phyloP scores from a whole-genome alignment of 2,113 vertebrate species.

The Menura novaehollandiae region DNA sequence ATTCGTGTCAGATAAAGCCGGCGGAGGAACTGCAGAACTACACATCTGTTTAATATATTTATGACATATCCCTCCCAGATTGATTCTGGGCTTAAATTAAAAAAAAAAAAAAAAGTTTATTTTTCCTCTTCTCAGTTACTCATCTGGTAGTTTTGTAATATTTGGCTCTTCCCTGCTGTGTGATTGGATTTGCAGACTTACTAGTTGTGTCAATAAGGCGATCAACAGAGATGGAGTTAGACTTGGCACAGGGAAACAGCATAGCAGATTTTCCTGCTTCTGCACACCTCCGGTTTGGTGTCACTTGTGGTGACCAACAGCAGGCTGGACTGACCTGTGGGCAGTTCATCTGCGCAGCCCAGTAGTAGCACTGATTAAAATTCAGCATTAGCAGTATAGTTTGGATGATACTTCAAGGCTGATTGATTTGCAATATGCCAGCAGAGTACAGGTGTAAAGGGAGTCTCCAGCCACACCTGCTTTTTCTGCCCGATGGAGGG shows the following conservation, averaged over 20 bases:
- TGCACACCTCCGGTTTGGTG: background rate
- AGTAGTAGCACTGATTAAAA: background rate
- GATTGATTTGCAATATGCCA: background rate
- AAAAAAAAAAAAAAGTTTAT: background rate
- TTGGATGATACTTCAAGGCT: background rate
- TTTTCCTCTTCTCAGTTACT: background rate
- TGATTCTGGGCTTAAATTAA: background rate
- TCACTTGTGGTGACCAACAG: background rate
- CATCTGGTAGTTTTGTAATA: background rate
- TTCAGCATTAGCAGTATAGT: background rate
- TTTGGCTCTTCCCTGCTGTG: background rate
- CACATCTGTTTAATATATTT: constrained; percentile 12
- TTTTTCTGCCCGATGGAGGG: rapidly evolving
- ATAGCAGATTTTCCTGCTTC: background rate
- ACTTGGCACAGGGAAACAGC: background rate
- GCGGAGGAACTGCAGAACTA: background rate
- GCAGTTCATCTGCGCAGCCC: background rate
- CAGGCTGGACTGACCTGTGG: background rate
- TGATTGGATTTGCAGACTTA: background rate
- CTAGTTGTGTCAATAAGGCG: background rate
- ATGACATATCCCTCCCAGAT: background rate
- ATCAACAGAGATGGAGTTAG: background rate
- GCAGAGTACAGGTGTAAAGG: background rate
- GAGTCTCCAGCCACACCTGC: background rate
- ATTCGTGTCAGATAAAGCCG: constrained; percentile 8